phyloP scores from a whole-genome alignment of 2,797 vertebrate species.

The Sebastes trivittatus region DNA sequence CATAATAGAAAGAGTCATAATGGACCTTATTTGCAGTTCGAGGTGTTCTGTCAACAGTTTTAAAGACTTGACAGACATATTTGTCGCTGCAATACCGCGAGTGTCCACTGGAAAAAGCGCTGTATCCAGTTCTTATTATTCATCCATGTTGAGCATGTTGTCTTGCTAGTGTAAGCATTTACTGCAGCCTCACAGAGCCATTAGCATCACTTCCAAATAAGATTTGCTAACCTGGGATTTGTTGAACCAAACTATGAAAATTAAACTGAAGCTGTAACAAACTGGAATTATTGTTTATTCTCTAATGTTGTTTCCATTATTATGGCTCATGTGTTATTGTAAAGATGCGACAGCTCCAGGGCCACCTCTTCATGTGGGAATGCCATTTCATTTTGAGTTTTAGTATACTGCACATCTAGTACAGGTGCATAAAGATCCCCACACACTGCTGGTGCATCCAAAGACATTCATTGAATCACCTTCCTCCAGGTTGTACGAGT shows the following conservation, averaged over 20 bases:
- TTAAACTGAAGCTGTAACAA: not conserved
- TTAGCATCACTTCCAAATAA: not conserved
- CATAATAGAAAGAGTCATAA: too few relatives aligned
- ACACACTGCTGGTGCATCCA: not conserved
- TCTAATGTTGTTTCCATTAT: not conserved
- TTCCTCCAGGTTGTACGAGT: not conserved
- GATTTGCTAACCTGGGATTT: not conserved
- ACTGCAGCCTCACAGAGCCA: not conserved
- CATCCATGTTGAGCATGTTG: not conserved
- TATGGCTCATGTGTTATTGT: not conserved
- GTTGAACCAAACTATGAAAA: not conserved
- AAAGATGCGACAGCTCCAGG: not conserved
- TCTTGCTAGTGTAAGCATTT: not conserved
- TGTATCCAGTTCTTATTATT: too few relatives aligned
- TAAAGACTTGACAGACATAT: too few relatives aligned
- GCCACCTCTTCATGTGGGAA: not conserved
- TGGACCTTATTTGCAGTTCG: too few relatives aligned
- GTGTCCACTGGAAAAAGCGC: too few relatives aligned
- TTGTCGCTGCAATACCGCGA: too few relatives aligned
- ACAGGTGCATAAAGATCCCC: not conserved
- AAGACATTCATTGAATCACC: not conserved
- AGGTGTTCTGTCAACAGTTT: too few relatives aligned
- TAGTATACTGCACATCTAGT: not conserved
- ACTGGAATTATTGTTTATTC: not conserved
- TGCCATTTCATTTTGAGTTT: not conserved